Evolutionary conservation across 1,140 invertebrate species (phyloP).

Genomic region (Drosophila erecta): DNA sequence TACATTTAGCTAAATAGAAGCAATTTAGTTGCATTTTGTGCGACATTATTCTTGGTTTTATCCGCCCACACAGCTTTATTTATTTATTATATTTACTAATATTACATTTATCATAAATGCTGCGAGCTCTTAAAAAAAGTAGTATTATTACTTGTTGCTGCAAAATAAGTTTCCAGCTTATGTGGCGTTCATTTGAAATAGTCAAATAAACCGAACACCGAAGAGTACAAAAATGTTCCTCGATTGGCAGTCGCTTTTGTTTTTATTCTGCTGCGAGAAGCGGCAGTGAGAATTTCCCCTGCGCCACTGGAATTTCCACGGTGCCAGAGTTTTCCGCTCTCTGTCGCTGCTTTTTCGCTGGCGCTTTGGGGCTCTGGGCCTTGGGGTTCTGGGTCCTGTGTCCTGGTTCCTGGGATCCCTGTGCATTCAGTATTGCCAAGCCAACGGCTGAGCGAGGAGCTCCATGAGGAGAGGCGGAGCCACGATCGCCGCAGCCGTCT

Average conservation of each 20-base stretch:
- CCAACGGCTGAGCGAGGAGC: constrained; percentile 38
- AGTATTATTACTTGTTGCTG: too few species aligned
- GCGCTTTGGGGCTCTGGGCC: too few species aligned
- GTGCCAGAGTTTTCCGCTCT: constrained; percentile 1
- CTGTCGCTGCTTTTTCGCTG: too few species aligned
- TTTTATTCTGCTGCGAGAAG: background rate
- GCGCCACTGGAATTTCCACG: constrained; percentile 50
- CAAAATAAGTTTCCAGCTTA: too few species aligned
- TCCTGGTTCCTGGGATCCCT: background rate
- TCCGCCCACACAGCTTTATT: too few species aligned
- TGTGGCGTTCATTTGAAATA: background rate
- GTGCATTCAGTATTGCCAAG: constrained; percentile 58
- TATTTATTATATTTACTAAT: too few species aligned
- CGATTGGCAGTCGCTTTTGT: constrained; percentile 13
- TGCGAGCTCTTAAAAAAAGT: too few species aligned
- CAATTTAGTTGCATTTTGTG: too few species aligned
- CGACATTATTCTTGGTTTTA: too few species aligned
- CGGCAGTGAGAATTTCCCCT: constrained; percentile 27
- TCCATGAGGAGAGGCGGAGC: constrained; percentile 18
- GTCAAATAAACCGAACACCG: background rate
- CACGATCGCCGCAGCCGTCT: constrained; percentile 16
- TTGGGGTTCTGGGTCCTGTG: too few species aligned
- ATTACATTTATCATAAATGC: too few species aligned
- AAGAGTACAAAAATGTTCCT: constrained; percentile 22
- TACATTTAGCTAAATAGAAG: too few species aligned